Percentiles rank a stretch among this genome's conserved stretches.
These are phyloP conservation scores for Dasyprocta punctata DNA, from an alignment of 2,113 vertebrate species.

Conservation along the genomic window DNA sequence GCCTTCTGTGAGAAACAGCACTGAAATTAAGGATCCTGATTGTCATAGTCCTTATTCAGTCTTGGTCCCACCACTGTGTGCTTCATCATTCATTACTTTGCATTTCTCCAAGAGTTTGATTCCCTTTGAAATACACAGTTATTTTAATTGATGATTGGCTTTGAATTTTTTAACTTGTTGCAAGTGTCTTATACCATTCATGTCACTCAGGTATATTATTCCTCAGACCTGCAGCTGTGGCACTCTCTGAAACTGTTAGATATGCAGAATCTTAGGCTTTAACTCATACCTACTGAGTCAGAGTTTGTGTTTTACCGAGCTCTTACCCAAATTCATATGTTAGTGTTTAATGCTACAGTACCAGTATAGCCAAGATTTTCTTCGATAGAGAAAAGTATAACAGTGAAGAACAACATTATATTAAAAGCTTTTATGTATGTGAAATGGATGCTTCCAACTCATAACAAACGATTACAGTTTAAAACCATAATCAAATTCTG, in stretches of 20 bases:
- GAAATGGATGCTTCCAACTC: not conserved
- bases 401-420: not conserved
- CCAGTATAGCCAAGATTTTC: not conserved
- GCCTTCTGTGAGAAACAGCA: not conserved
- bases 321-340: not conserved
- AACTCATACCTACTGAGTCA: not conserved
- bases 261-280: not conserved
- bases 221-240: not conserved
- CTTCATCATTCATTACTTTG: not conserved
- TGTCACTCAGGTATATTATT: not conserved
- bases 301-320: not conserved
- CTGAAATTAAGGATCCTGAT: not conserved
- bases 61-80: not conserved
- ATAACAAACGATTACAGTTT: not conserved
- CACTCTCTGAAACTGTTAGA: not conserved
- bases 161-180: not conserved
- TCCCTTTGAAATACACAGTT: not conserved
- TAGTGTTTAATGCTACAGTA: not conserved
- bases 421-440: not conserved
- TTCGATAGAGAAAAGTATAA: not conserved
- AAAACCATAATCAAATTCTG: not conserved
- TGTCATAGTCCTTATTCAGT: not conserved
- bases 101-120: not conserved
- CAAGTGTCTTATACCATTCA: not conserved
- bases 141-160: not conserved